A percentile compares a stretch with the other conserved stretches of the same genome.
phyloP scores from a whole-genome alignment of 1,140 invertebrate genomes.

The Coptotermes formosanus region DNA sequence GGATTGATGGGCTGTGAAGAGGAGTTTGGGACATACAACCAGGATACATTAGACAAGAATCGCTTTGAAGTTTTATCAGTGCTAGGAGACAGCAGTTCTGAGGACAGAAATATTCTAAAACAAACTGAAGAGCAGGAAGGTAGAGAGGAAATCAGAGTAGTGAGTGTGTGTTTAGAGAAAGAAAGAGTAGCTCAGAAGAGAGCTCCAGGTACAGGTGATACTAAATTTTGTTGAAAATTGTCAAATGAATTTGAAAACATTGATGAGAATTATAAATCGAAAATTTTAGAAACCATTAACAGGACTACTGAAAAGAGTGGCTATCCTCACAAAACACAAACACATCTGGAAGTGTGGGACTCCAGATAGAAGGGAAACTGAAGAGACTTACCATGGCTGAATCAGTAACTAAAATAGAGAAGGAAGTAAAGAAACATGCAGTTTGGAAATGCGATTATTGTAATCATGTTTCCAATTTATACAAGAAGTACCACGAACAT shows the following conservation, averaged over 20 bases:
- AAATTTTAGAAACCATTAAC: slow-evolving; percentile 20
- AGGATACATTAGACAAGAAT: too few species aligned
- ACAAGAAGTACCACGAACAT: neutral
- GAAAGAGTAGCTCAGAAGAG: too few species aligned
- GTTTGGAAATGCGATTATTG: neutral
- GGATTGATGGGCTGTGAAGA: too few species aligned
- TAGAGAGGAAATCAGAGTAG: too few species aligned
- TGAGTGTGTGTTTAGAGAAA: too few species aligned
- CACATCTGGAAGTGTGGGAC: neutral
- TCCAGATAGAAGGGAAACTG: neutral
- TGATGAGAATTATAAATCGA: neutral
- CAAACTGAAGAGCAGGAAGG: too few species aligned
- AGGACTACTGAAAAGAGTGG: neutral
- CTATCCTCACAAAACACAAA: neutral
- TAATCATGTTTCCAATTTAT: neutral
- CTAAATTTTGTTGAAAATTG: slow-evolving; percentile 22
- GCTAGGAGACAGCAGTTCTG: too few species aligned
- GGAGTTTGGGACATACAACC: too few species aligned
- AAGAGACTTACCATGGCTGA: too few species aligned
- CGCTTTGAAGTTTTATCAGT: too few species aligned
- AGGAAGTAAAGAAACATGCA: neutral
- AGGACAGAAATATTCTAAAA: too few species aligned
- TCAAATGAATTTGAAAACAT: slow-evolving; percentile 23
- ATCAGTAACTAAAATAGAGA: too few species aligned
- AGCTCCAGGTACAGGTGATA: neutral